Evolutionary conservation across 2,888 invertebrate genomes (phyloP).

Genomic region (Morinoia aosen): DNA sequence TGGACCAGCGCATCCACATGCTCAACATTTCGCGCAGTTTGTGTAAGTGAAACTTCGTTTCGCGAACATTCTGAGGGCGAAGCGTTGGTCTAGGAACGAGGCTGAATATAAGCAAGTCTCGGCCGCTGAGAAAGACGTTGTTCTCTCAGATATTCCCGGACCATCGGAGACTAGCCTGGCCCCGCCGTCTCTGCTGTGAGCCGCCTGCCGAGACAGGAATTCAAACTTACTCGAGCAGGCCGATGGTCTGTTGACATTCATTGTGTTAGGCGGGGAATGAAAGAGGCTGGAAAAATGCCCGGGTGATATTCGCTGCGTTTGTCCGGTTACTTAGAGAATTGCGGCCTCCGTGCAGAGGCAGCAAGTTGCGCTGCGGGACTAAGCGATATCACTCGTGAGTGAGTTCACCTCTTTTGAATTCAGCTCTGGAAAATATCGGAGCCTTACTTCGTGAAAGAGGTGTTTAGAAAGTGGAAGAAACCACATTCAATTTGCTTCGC

Average conservation of each 20-base stretch:
- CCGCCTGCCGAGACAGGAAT: neutral
- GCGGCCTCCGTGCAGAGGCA: neutral
- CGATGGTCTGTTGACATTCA: slow-evolving; percentile 3
- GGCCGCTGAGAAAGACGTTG: neutral
- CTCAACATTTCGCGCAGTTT: too few relatives aligned
- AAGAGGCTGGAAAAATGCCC: neutral
- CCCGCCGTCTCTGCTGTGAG: neutral
- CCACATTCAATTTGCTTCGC: neutral
- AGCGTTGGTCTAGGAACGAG: neutral
- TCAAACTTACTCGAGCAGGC: neutral
- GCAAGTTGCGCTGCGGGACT: neutral
- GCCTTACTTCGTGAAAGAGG: neutral
- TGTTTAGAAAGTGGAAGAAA: neutral
- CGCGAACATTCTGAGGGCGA: neutral
- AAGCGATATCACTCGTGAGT: neutral
- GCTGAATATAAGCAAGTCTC: neutral
- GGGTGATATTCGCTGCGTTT: slow-evolving; percentile 3
- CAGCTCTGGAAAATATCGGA: neutral
- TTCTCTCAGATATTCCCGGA: neutral
- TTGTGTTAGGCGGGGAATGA: slow-evolving; percentile 1
- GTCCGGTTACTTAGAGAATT: slow-evolving; percentile 2
- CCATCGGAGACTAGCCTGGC: neutral
- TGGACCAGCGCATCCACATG: too few relatives aligned
- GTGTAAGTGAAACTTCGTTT: too few relatives aligned
- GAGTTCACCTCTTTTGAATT: neutral